Evolutionary conservation across 2,113 vertebrate genomes (phyloP).

Genomic region (Embiotoca jacksoni): DNA sequence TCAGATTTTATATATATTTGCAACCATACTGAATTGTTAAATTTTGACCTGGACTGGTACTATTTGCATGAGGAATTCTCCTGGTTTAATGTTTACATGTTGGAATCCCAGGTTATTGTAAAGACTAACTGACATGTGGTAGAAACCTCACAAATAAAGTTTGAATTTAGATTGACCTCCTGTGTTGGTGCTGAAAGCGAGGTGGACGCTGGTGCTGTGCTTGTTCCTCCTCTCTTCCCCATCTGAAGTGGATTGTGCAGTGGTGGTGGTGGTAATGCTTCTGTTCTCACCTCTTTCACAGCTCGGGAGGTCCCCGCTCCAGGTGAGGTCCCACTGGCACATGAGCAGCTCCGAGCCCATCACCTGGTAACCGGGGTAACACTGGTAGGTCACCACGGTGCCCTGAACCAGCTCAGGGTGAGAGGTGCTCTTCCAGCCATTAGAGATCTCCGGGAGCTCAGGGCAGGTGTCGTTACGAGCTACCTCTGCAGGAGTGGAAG

Average conservation of each 20-base stretch:
- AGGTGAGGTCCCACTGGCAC: constrained; percentile 98
- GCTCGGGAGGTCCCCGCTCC: constrained; percentile 92
- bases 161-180: neutral
- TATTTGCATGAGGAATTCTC: too few species aligned
- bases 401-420: constrained; percentile 94
- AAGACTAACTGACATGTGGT: too few species aligned
- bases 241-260: neutral
- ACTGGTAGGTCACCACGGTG: constrained; percentile 95
- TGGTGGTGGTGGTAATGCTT: neutral
- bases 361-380: constrained; percentile 94
- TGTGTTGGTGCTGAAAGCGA: neutral
- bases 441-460: constrained; percentile 93
- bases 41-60: too few species aligned
- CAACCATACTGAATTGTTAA: too few species aligned
- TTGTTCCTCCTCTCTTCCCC: neutral
- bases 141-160: too few species aligned
- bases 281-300: constrained; percentile 90
- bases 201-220: neutral
- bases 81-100: too few species aligned
- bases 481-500: constrained; percentile 85
- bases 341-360: constrained; percentile 91
- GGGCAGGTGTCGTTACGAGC: constrained; percentile 95
- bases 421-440: constrained; percentile 94
- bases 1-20: too few species aligned
- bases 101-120: too few species aligned